Evolutionary conservation across 2,888 invertebrate species (phyloP).

Genomic region (Biston betularia): DNA sequence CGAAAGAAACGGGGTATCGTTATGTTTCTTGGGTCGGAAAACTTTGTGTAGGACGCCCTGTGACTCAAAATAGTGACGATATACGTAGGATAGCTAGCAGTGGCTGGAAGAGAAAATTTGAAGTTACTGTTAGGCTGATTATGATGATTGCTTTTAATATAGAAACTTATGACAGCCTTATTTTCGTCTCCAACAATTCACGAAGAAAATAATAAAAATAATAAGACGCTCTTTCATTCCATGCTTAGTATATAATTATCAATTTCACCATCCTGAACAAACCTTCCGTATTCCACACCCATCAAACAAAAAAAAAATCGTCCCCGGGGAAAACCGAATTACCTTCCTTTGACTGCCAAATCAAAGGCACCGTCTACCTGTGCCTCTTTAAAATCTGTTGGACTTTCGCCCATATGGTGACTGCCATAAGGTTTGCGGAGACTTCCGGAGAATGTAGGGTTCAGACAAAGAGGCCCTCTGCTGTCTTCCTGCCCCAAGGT

Average conservation of each 20-base stretch:
- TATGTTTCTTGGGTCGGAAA: no score
- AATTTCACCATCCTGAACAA: slow-evolving; percentile 24
- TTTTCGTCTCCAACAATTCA: background rate
- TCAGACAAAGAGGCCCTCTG: slow-evolving; percentile 36
- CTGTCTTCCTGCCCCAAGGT: slow-evolving; percentile 46
- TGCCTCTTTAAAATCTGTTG: slow-evolving; percentile 28
- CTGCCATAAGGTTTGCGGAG: slow-evolving; percentile 25
- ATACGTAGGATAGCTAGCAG: no score
- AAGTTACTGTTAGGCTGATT: no score
- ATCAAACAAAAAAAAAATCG: slow-evolving; percentile 40
- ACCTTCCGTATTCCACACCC: slow-evolving; percentile 20
- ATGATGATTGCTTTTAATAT: no score
- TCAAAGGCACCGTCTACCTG: slow-evolving; percentile 50
- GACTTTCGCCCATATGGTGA: slow-evolving; percentile 20
- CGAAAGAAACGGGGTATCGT: no score
- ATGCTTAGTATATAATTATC: slow-evolving; percentile 27
- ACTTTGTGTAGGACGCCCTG: no score
- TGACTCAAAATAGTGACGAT: no score
- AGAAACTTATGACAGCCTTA: no score
- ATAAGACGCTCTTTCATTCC: background rate
- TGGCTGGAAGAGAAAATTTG: no score
- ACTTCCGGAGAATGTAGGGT: slow-evolving; percentile 12
- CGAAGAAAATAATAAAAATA: slow-evolving; percentile 5
- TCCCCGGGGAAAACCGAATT: slow-evolving; percentile 41
- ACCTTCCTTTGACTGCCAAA: slow-evolving; percentile 44